Conservation (phyloP, 2,113 vertebrate species). For the Phaethon lepturus region DNA sequence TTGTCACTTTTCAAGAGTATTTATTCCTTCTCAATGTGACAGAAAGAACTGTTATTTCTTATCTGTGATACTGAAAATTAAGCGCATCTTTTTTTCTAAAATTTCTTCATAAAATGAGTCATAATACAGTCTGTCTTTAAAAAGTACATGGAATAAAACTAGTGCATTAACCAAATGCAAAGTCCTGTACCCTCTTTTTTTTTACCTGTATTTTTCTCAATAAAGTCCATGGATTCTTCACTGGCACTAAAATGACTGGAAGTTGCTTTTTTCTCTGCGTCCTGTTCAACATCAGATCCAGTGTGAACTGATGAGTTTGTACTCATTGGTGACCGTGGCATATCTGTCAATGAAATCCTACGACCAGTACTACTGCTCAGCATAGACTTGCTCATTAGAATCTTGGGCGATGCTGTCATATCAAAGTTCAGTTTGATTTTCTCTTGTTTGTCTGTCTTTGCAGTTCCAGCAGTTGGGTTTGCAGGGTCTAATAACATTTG, state of each 20-base stretch:
- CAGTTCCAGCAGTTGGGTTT: conserved; percentile 90
- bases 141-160: not conserved
- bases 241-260: conserved; percentile 94
- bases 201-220: conserved; percentile 87
- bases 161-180: not conserved
- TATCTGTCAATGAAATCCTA: conserved; percentile 91
- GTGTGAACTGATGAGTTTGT: conserved; percentile 97
- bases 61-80: not conserved
- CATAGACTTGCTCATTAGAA: conserved; percentile 90
- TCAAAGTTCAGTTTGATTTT: conserved; percentile 97
- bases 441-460: conserved; percentile 92
- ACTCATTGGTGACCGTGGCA: conserved; percentile 96
- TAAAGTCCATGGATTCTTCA: conserved; percentile 97
- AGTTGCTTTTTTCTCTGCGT: conserved; percentile 88
- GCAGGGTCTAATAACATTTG: conserved; percentile 94
- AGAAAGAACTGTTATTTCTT: not conserved
- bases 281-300: conserved; percentile 94
- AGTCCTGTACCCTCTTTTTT: not conserved
- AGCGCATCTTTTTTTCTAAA: not conserved
- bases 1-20: not conserved
- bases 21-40: not conserved
- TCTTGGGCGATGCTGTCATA: conserved; percentile 95
- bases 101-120: not conserved
- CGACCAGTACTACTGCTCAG: conserved; percentile 84
- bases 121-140: not conserved